Evolutionary conservation across 2,888 invertebrate species (phyloP), one percentile per base, ranked within the genome.

Genomic region (Cosmia pyralina): DNA sequence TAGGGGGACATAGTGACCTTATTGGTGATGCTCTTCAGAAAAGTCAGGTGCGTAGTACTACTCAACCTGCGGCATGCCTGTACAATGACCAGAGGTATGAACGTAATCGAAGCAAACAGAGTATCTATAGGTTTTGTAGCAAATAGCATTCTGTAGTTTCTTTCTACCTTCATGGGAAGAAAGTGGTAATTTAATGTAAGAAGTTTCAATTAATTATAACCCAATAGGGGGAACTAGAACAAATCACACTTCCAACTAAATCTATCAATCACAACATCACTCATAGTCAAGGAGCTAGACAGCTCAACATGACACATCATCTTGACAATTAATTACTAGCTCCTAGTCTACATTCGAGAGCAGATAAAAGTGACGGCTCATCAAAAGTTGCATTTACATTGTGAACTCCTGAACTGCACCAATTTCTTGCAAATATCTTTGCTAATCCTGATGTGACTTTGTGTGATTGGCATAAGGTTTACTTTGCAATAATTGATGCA

Each of bases 281-380:
- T 77, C 68, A 60, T 67, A 81, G 66, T 81, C 70, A 38, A 66
- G 11, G 68, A 84, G 71, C 57, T 13, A 69, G 69, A 69, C 74
- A 72, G 13, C 46, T 34, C 34, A 57, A 81, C 71, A 72, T 22
- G 80, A 69, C 75, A 83, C 84, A 66, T 83, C 75, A 75, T 75
- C 55, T 69, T 66, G 71, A 75, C 72, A 81, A 79, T 82, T 83
- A 85, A 84, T 79, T 82, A 75, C 57, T 22, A 68, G 64, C 79
- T 79, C 67, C 66, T 64, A 34, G 71, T 63, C 62, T 75, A 72
- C 46, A 69, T 78, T 75, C 41, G 53, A 64, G 41, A 63, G 41
- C 22, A 62, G 83, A 82, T 85, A 82, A 69, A 69, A 69, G 65
- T 85, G 83, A 84, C 82, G 71, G 75, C 66, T 41, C 66, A 75